These are phyloP conservation scores for Chaenodraco wilsoni DNA, from an alignment of 2,797 vertebrate species.

Conservation along the genomic window DNA sequence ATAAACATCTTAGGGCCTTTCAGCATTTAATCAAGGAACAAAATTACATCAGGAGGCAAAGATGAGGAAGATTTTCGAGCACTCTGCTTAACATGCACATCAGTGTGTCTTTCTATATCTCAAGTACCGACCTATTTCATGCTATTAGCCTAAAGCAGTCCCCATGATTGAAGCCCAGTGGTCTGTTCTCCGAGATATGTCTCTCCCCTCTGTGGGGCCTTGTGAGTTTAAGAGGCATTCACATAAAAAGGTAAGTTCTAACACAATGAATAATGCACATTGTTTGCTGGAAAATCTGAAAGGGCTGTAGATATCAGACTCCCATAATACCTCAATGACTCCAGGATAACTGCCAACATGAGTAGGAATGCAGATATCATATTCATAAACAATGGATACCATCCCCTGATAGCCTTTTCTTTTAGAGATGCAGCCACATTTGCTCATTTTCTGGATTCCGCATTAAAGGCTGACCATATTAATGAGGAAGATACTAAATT, in stretches of 20 bases:
- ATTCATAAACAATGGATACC: slow-evolving; percentile 51
- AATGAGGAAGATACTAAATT: slow-evolving; percentile 59
- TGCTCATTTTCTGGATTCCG: slow-evolving; percentile 51
- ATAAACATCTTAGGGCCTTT: slow-evolving; percentile 59
- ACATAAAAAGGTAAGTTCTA: slow-evolving; percentile 72
- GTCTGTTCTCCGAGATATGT: slow-evolving; percentile 50
- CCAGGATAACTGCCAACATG: slow-evolving; percentile 49
- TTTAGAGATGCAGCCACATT: slow-evolving; percentile 27
- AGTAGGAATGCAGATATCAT: slow-evolving; percentile 42
- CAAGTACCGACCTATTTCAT: slow-evolving; percentile 63
- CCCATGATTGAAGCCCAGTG: slow-evolving; percentile 56
- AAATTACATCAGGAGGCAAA: slow-evolving; percentile 41
- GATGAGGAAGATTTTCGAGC: slow-evolving; percentile 51
- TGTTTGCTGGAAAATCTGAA: slow-evolving; percentile 61
- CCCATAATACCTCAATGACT: slow-evolving; percentile 55
- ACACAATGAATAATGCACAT: slow-evolving; percentile 78
- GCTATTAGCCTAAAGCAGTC: slow-evolving; percentile 68
- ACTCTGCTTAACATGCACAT: slow-evolving; percentile 63
- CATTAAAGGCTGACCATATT: slow-evolving; percentile 55
- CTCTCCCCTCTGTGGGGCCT: slow-evolving; percentile 44
- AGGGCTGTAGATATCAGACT: slow-evolving; percentile 52
- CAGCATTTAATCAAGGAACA: slow-evolving; percentile 56
- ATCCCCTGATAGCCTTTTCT: slow-evolving; percentile 13
- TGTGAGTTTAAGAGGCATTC: slow-evolving; percentile 57
- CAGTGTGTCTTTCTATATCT: slow-evolving; percentile 54